phyloP scores from a whole-genome alignment of 2,888 invertebrate species.

The Eilema griseolum region DNA sequence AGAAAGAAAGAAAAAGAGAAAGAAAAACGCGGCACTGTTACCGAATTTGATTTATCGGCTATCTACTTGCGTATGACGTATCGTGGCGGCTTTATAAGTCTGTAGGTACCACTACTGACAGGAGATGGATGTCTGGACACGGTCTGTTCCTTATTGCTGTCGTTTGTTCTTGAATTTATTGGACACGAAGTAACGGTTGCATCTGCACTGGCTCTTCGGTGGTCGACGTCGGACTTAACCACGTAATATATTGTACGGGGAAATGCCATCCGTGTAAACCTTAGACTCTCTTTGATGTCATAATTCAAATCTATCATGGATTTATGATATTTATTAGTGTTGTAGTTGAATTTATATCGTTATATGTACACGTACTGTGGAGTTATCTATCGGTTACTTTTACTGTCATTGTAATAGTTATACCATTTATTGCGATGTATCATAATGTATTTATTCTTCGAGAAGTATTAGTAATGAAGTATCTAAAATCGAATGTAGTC shows the following conservation, averaged over 20 bases:
- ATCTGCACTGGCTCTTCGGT: slow-evolving; percentile 62
- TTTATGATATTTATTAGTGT: slow-evolving; percentile 56
- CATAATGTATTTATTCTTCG: slow-evolving; percentile 25
- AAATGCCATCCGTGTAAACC: slow-evolving; percentile 70
- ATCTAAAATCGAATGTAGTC: slow-evolving; percentile 20
- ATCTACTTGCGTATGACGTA: slow-evolving; percentile 66
- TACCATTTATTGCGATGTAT: slow-evolving; percentile 32
- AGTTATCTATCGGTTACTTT: slow-evolving; percentile 49
- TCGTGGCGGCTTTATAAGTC: slow-evolving; percentile 65
- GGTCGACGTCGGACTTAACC: slow-evolving; percentile 58
- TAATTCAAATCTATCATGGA: slow-evolving; percentile 61
- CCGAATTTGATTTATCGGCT: slow-evolving; percentile 76
- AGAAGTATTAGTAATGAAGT: slow-evolving; percentile 28
- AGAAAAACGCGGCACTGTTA: slow-evolving; percentile 61
- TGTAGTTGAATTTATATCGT: slow-evolving; percentile 62
- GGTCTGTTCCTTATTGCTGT: slow-evolving; percentile 78
- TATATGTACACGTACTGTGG: slow-evolving; percentile 38
- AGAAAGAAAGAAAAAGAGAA: no score
- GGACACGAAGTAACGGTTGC: slow-evolving; percentile 82
- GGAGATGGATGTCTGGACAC: slow-evolving; percentile 77
- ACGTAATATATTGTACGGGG: slow-evolving; percentile 69
- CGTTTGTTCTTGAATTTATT: slow-evolving; percentile 83
- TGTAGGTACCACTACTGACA: slow-evolving; percentile 63
- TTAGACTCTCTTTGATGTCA: slow-evolving; percentile 70
- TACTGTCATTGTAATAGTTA: slow-evolving; percentile 51